A percentile compares a stretch with the other conserved stretches of the same genome.
phyloP scores from a whole-genome alignment of 2,113 vertebrate genomes.

The Myanophis thanlyinensis region DNA sequence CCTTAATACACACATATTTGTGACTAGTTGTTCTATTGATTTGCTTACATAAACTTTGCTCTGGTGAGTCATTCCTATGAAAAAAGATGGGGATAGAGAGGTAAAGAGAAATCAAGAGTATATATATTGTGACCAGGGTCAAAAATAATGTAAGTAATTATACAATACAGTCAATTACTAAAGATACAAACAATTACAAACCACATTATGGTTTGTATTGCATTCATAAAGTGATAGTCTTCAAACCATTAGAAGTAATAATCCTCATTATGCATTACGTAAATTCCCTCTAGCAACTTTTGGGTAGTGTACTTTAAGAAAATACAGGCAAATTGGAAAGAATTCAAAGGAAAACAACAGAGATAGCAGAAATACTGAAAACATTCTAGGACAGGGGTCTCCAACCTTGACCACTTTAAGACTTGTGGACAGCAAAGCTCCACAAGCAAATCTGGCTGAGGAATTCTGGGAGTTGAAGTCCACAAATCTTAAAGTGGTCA shows the following conservation, averaged over 20 bases:
- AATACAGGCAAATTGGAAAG: background rate
- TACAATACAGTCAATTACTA: background rate
- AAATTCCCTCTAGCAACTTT: background rate
- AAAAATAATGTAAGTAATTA: background rate
- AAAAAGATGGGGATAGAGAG: background rate
- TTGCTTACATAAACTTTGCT: slow-evolving; percentile 47
- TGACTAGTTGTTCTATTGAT: slow-evolving; percentile 30
- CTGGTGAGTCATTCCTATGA: slow-evolving; percentile 40
- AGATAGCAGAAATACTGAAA: background rate
- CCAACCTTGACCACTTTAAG: no score
- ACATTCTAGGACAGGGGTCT: background rate
- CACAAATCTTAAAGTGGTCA: no score
- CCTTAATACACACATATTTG: slow-evolving; percentile 47
- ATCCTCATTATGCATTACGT: background rate
- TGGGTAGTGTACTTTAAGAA: background rate
- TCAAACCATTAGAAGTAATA: background rate
- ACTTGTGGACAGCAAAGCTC: no score
- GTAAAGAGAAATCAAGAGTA: background rate
- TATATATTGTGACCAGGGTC: background rate
- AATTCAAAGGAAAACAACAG: background rate
- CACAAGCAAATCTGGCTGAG: no score
- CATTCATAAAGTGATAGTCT: background rate
- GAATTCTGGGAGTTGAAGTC: no score
- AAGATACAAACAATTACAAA: background rate
- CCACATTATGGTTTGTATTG: background rate